Evolutionary conservation across 2,113 vertebrate genomes (phyloP).

Genomic region (Pachycephala philippinensis): DNA sequence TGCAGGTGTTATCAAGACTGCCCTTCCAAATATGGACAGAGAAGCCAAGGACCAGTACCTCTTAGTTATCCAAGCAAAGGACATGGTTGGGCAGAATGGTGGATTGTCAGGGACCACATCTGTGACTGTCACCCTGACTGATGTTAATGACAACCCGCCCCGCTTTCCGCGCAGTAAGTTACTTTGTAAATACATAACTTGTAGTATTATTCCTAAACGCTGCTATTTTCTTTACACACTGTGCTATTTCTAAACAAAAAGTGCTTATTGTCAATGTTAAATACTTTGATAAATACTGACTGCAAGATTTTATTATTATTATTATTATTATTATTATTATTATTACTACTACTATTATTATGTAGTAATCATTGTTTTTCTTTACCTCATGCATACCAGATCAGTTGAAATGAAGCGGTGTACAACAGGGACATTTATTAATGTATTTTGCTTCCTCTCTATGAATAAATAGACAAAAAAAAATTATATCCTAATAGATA

Average conservation of each 20-base stretch:
- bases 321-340: background rate
- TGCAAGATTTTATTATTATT: background rate
- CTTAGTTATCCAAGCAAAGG: conserved; percentile 95
- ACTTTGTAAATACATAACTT: background rate
- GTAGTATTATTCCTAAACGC: background rate
- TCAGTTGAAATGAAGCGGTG: background rate
- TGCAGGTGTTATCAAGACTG: conserved; percentile 92
- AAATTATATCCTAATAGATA: too few relatives aligned
- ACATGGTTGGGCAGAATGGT: conserved; percentile 97
- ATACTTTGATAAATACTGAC: background rate
- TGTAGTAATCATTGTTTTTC: background rate
- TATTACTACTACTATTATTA: too few relatives aligned
- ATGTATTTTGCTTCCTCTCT: background rate
- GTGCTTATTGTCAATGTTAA: background rate
- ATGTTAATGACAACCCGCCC: conserved; percentile 95
- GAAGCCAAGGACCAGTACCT: conserved; percentile 95
- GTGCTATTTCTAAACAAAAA: background rate
- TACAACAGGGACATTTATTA: background rate
- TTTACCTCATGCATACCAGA: background rate
- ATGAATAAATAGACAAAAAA: background rate
- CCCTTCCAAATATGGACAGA: conserved; percentile 95
- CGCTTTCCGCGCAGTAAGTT: conserved; percentile 88
- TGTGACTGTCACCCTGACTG: conserved; percentile 90
- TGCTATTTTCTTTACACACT: background rate
- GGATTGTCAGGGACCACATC: conserved; percentile 94